Conservation (phyloP, 2,888 invertebrate species). For the Andrena trimmerana region DNA sequence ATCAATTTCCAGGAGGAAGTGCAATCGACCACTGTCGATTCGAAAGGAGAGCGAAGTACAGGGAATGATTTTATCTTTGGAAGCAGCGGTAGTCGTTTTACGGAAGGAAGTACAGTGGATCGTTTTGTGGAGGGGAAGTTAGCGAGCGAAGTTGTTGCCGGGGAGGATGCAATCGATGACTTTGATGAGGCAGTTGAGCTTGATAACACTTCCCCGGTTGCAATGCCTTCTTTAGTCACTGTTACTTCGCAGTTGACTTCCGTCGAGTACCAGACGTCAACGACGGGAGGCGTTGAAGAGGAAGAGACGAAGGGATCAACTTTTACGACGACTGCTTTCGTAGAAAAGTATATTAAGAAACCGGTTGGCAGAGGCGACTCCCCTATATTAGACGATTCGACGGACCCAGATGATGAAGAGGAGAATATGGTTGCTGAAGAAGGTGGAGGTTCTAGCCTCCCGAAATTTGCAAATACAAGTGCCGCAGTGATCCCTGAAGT, state of each 20-base stretch:
- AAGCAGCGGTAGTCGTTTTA: background rate
- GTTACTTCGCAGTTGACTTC: background rate
- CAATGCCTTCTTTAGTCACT: background rate
- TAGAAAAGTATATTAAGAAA: too few species aligned
- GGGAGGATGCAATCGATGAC: background rate
- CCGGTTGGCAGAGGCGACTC: background rate
- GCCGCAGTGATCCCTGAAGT: background rate
- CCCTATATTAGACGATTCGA: background rate
- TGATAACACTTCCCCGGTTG: background rate
- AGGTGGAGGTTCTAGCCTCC: background rate
- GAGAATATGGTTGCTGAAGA: background rate
- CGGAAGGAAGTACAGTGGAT: background rate
- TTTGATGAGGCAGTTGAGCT: background rate
- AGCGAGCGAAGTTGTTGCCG: background rate
- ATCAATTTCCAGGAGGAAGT: background rate
- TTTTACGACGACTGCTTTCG: background rate
- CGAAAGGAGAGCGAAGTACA: background rate
- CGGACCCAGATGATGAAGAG: background rate
- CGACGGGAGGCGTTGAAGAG: too few species aligned
- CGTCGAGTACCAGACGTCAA: background rate
- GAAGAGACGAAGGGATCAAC: background rate
- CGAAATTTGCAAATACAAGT: background rate
- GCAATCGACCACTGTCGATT: background rate
- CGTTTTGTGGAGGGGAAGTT: slow-evolving; percentile 1
- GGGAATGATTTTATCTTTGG: background rate